Percentiles rank a stretch among this genome's conserved stretches.
These are phyloP conservation scores for Palythoa grandis DNA, from an alignment of 92 coral and sea anemone genomes.

Conservation along the genomic window DNA sequence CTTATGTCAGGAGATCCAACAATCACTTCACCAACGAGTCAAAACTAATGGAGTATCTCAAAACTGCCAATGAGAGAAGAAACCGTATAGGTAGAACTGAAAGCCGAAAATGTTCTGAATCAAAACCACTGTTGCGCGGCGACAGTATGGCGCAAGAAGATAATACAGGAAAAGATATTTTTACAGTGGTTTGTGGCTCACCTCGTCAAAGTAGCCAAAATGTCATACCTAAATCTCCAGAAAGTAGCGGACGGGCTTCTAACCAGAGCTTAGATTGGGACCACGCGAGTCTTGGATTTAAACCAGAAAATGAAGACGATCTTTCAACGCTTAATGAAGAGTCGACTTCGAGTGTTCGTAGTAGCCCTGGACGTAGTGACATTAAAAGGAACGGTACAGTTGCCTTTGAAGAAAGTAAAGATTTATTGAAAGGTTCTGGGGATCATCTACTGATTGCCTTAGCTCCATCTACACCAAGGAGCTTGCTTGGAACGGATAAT, in stretches of 20 bases:
- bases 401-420: background rate
- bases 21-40: slow-evolving; percentile 13
- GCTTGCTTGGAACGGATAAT: background rate
- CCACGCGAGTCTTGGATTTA: slow-evolving; percentile 25
- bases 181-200: background rate
- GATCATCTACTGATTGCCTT: background rate
- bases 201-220: slow-evolving; percentile 6
- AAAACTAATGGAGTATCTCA: slow-evolving; percentile 12
- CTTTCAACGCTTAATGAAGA: slow-evolving; percentile 41
- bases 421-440: background rate
- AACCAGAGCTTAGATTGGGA: slow-evolving; percentile 40
- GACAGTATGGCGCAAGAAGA: background rate
- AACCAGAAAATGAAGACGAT: slow-evolving; percentile 16
- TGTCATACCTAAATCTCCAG: background rate
- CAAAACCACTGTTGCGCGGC: slow-evolving; percentile 23
- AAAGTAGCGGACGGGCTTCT: slow-evolving; percentile 17
- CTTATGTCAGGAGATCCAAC: slow-evolving; percentile 18
- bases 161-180: background rate
- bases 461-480: background rate
- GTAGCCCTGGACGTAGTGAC: background rate
- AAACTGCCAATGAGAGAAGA: slow-evolving; percentile 25
- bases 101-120: background rate
- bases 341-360: slow-evolving; percentile 11
- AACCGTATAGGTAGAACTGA: slow-evolving; percentile 20
- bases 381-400: background rate